Evolutionary conservation across 2,113 vertebrate genomes (phyloP), one percentile per base, ranked within the genome.

Genomic region (Tamias sibiricus): DNA sequence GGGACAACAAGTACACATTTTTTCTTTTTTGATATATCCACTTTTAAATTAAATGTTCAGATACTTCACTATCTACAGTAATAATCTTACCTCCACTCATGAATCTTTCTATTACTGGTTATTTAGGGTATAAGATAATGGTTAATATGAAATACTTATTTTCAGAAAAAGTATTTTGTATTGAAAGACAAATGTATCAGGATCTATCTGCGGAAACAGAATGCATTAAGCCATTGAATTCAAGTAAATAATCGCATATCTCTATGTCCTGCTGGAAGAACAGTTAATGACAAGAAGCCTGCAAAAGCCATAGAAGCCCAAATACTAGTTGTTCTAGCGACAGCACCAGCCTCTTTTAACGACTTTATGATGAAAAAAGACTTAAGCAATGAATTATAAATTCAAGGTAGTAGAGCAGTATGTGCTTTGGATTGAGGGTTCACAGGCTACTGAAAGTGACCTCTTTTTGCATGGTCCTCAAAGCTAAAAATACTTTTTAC

Each of bases 101-200:
- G 69, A 96, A 87, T 83, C 82, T 97, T 98, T 98, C 95, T 91
- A 97, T 97, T 97, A 97, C 82, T 86, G 72, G 84, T 97, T 94
- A 94, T 64, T 93, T 76, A 11, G 4, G 24, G n/a, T 24, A 7
- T 42, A 62, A 54, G 4, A 54, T 35, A 8, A 57, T 57, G 19
- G 54, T 57, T 8, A 57, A n/a, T n/a, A 57, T 22, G 22, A 22
- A 57, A 57, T 8, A 8, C 20, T 57, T 57, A 57, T 8, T 57
- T 57, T 22, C 54, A 57, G 54, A n/a, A n/a, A 57, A 22, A 57
- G 20, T 57, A 57, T 87, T 68, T 92, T 92, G 8, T 59, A 82
- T 87, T 69, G 26, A 96, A 95, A 92, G 30, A 92, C 24, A 85
- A 64, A 57, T 83, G 20, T 54, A 14, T 86, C 72, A 49, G 52